Base-by-base conservation (phyloP, 2,888 invertebrate genomes). In the Phaonia tiefii region DNA sequence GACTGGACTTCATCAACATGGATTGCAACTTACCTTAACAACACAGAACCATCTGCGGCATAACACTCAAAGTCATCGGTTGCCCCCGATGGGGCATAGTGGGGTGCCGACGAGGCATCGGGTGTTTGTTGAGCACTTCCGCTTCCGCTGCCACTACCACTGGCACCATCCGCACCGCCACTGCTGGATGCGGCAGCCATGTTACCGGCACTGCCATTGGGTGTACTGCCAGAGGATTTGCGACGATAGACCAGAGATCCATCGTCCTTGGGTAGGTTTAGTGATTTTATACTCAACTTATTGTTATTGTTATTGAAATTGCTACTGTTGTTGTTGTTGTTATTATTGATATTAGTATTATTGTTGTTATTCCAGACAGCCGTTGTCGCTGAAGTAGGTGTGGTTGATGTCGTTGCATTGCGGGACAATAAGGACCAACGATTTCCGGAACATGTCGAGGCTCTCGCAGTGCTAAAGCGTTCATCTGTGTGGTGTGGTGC, bases 11-110 rank as follows among this genome's bases (percentile, higher is more conserved):
- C 15, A 20, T 49, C n/a, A 46, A 20, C 1, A 37, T 15, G 26
- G 44, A 31, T 26, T 31, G n/a, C 49, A 56, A 81, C 87, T 89
- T 84, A 94, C 94, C 94, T 93, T 26, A 95, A 91, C 20, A 93
- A 91, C 13, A 94, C 90, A 5, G 92, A 92, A 13, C 94, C 94
- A 88, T 94, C 92, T 2, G 92, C 92, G 4, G 92, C 89, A 83
- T 92, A 91, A 49, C 92, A 89, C 85, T 93, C 92, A 22, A 92
- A 91, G 17, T 92, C 92, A 78, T 91, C 91, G 77, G 87, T 88
- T 11, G 86, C 86, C 63, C 65, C 46, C 83, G 83, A 72, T 86
- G 86, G 1, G 85, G 81, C 17, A 83, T 80, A 69, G n/a, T n/a
- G n/a, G 31, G 31, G 31, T 31, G 31, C 31, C 8, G 31, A 31